Percentiles rank a stretch among this genome's conserved stretches.
These are phyloP conservation scores for Drosophila neonasuta DNA, from an alignment of 2,888 invertebrate species.

Conservation along the genomic window DNA sequence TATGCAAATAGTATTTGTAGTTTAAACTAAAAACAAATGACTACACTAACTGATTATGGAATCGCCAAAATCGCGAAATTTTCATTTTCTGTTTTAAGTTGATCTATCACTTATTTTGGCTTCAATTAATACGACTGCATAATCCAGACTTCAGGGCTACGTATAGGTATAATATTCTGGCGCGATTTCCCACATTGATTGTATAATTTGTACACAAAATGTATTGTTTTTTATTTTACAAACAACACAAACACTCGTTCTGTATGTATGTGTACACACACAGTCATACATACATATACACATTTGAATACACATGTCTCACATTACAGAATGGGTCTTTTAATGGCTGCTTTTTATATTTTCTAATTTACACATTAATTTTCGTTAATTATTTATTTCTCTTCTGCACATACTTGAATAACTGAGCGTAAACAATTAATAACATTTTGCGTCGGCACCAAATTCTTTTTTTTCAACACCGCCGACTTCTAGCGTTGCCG, in stretches of 20 bases:
- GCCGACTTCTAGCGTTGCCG: conserved; percentile 55
- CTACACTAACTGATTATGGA: background rate
- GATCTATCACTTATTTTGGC: background rate
- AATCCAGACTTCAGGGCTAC: background rate
- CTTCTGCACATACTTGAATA: background rate
- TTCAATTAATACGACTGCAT: background rate
- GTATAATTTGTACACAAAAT: conserved; percentile 46
- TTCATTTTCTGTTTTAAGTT: background rate
- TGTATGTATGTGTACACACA: background rate
- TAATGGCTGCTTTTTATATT: background rate
- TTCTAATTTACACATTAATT: background rate
- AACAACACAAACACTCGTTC: conserved; percentile 37
- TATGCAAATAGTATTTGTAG: background rate
- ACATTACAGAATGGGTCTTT: background rate
- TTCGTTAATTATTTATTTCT: background rate
- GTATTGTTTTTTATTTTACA: conserved; percentile 39
- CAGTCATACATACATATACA: conserved; percentile 1
- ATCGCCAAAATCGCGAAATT: background rate
- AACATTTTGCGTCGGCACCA: conserved; percentile 8
- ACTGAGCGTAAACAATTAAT: conserved; percentile 10
- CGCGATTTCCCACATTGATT: conserved; percentile 1
- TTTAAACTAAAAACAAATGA: background rate
- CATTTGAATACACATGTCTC: conserved; percentile 14
- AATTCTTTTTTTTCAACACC: conserved; percentile 48
- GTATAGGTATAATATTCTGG: background rate